phyloP scores from a whole-genome alignment of 2,888 invertebrate genomes.

The Bellardia bayeri region DNA sequence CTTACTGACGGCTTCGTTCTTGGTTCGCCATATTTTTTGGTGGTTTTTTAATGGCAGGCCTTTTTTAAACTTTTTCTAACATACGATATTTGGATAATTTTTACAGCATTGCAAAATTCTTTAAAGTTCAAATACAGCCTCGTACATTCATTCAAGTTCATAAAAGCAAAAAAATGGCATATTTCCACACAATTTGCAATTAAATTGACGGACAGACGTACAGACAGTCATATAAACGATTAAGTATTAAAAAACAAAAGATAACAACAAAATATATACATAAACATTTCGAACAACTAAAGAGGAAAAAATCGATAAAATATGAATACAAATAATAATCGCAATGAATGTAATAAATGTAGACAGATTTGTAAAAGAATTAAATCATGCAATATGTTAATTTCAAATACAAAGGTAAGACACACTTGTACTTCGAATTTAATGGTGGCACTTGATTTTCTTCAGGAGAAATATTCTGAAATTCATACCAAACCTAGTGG shows the following conservation, averaged over 20 bases:
- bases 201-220: neutral
- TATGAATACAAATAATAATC: conserved; percentile 24
- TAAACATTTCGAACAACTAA: conserved; percentile 1
- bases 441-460: no score
- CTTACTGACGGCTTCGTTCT: no score
- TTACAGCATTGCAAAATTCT: no score
- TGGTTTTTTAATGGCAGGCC: no score
- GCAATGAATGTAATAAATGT: neutral
- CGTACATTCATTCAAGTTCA: conserved; percentile 18
- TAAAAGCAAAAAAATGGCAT: neutral
- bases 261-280: neutral
- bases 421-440: no score
- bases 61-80: no score
- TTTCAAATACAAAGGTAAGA: no score
- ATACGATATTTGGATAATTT: no score
- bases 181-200: conserved; percentile 29
- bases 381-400: neutral
- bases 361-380: neutral
- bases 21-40: no score
- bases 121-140: neutral
- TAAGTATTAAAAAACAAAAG: conserved; percentile 14
- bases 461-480: no score
- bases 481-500: no score
- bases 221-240: conserved; percentile 21
- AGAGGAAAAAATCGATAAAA: conserved; percentile 57